Base-by-base conservation (phyloP, 2,888 invertebrate species). In the Erebia aethiops region DNA sequence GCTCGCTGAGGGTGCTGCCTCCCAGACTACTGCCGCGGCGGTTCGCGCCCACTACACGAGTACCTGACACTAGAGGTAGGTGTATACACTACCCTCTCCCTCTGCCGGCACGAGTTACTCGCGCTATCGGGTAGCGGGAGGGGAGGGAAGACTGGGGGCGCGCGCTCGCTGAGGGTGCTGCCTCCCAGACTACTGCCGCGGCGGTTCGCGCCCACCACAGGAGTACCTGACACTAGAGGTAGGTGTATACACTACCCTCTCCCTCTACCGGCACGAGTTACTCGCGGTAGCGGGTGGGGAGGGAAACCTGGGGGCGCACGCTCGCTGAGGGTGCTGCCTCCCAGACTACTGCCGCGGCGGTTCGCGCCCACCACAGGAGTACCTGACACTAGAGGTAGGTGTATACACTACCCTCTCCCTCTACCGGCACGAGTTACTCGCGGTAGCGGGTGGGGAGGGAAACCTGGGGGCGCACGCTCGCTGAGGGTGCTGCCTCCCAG, bases 171-270 rank as follows among this genome's bases (percentile, higher is more conserved):
- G 70, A 96, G 98, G 71, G 98, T 99, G 88, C 96, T 99, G 80
- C 99, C 99, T 0, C 99, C 99, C 84, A 95, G 97, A 80, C 94
- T 99, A 81, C 97, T 99, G 80, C 99, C 99, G 14, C 95, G 98
- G 73, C 96, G 98, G 84, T 97, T 98, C 86, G 98, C 98, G 1
- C 94, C 98, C 16, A 98, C 98, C 72, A 98, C 98, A 1, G 95
- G 98, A 80, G 97, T 99, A 66, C 98, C 99, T 1, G 99, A 99
- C 84, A 99, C 99, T 0, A 97, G 98, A 90, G 98, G 95, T 90
- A 18, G 60, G 63, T 43, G 4, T 21, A 18, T 9, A 35, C 35
- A 35, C 35, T 35, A 98, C 98, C 0, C 97, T 98, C 1, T 98
- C 98, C 72, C 93, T 99, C 41, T 99, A 98, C 87, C 95, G 99